Base-by-base conservation (phyloP, 2,113 vertebrate genomes). In the Oxyruncus cristatus region DNA sequence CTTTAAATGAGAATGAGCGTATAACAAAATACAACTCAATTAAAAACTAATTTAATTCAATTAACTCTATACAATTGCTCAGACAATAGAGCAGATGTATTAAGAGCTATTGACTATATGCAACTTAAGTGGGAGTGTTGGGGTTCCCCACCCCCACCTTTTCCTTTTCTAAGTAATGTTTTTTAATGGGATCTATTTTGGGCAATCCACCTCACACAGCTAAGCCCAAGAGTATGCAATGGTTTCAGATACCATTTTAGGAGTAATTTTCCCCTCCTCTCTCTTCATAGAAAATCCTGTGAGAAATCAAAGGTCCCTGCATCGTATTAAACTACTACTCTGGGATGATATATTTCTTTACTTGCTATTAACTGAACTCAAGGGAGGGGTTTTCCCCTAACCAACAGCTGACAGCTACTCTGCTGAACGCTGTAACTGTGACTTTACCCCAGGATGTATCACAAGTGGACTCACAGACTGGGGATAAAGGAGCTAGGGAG, bases 1-100 rank as follows among this genome's bases (percentile, higher is more conserved):
- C 87, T 96, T 84, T 85, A 88, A 90, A 89, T 95, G 80, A 94
- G 82, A 91, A 68, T 16, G 19, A 63, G 16, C 23, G 10, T 6
- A 4, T 35, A 46, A 30, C 0, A 14, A 86, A 93, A 53, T 83
- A 71, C 58, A 97, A 91, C 47, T 90, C 27, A 66, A 79, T 0
- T 2, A 93, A 86, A 56, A 28, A 3, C 24, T 49, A 41, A 66
- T 32, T 89, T 42, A 91, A 63, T 93, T 94, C 47, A 41, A 52
- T 92, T 85, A 85, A 82, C 41, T 81, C 89, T 42, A 53, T 37
- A 88, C 58, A 92, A 92, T 19, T 97, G 97, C 96, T 97, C 95
- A 95, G 78, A 59, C 72, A 88, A 91, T 12, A 93, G 83, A 97
- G 85, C 47, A 91, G 27, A 63, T 55, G 67, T 80, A 95, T 88